These are phyloP conservation scores for Sebastes oblongus DNA, from an alignment of 2,797 vertebrate species.

Conservation along the genomic window DNA sequence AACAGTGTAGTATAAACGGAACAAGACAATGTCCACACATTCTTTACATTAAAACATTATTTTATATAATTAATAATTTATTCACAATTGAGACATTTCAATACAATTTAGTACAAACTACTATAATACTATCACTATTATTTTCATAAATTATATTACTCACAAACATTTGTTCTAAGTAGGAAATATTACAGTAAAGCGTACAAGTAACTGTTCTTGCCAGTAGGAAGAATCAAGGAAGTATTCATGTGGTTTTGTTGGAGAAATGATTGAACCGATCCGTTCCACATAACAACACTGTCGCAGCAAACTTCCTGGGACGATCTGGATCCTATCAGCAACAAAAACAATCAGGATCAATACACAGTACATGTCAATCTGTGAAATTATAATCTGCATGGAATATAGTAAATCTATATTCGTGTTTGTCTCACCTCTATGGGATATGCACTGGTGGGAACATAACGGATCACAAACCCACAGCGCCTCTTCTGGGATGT, in stretches of 20 bases:
- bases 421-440: slow-evolving; percentile 67
- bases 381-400: neutral
- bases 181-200: neutral
- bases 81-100: neutral
- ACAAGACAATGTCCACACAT: neutral
- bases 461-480: slow-evolving; percentile 85
- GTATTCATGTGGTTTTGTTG: slow-evolving; percentile 32
- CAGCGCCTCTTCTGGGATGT: slow-evolving; percentile 81
- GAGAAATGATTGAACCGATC: slow-evolving; percentile 81
- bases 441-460: slow-evolving; percentile 81
- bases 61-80: neutral
- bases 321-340: slow-evolving; percentile 78
- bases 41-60: neutral
- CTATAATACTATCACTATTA: neutral
- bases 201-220: neutral
- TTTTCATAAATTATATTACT: neutral
- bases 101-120: neutral
- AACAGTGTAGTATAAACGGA: neutral
- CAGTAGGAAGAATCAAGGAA: neutral
- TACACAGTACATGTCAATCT: neutral
- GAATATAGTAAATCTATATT: neutral
- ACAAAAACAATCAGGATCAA: slow-evolving; percentile 12
- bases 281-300: slow-evolving; percentile 70
- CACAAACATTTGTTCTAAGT: neutral
- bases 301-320: slow-evolving; percentile 78